Percentiles rank a stretch among this genome's conserved stretches.
Conservation (phyloP, 2,888 invertebrate genomes). For the Macrophya annulata region DNA sequence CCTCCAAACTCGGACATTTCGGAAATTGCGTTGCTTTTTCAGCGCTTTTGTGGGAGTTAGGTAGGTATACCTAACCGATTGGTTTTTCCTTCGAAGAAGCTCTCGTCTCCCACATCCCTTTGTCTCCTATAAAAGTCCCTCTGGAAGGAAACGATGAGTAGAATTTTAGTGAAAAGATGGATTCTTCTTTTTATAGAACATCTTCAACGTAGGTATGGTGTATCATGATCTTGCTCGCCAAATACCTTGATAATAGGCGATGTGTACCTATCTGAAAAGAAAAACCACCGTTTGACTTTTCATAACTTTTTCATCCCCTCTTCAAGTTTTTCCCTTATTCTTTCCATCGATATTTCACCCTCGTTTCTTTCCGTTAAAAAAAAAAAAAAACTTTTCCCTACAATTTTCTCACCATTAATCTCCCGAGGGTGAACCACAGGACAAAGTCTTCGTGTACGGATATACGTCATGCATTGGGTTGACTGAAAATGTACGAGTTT, state of each 20-base stretch:
- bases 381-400: not conserved
- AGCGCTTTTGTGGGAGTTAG: not conserved
- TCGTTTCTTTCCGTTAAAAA: not conserved
- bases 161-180: conserved; percentile 2
- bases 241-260: not conserved
- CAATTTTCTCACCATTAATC: conserved; percentile 20
- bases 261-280: not conserved
- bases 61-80: not conserved
- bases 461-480: not conserved
- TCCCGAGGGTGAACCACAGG: not conserved
- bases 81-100: not conserved
- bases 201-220: not conserved
- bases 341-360: not conserved
- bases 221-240: not conserved
- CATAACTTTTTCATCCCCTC: not conserved
- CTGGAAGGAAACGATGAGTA: not conserved
- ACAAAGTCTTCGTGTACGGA: not conserved
- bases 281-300: not conserved
- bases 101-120: not conserved
- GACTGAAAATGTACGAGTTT: not conserved
- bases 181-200: not conserved
- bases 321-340: not conserved
- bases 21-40: conserved; percentile 47
- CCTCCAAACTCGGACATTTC: conserved; percentile 35
- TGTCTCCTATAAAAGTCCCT: not conserved